phyloP scores from a whole-genome alignment of 2,113 vertebrate genomes.

The Halichoeres trimaculatus region DNA sequence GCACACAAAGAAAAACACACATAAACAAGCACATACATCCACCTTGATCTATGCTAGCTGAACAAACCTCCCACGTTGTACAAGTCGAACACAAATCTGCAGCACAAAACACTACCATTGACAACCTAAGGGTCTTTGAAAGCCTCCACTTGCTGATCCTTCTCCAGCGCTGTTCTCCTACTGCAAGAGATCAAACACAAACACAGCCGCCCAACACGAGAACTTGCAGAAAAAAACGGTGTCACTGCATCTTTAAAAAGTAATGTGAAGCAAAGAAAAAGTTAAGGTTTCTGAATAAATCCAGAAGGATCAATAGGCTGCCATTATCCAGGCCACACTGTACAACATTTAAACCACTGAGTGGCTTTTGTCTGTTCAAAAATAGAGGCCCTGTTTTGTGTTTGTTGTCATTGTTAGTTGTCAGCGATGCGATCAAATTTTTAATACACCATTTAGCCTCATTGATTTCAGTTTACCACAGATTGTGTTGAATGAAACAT shows the following conservation, averaged over 20 bases:
- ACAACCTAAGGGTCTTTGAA: conserved; percentile 68
- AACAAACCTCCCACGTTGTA: conserved; percentile 60
- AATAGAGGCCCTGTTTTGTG: conserved; percentile 32
- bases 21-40: conserved; percentile 33
- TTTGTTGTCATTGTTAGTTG: conserved; percentile 74
- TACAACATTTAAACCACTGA: conserved; percentile 59
- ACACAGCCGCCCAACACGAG: conserved; percentile 34
- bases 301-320: conserved; percentile 58
- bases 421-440: conserved; percentile 71
- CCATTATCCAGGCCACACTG: conserved; percentile 51
- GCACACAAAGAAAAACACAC: conserved; percentile 26
- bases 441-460: conserved; percentile 73
- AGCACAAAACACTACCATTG: conserved; percentile 54
- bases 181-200: conserved; percentile 58
- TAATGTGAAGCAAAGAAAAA: conserved; percentile 28
- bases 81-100: conserved; percentile 45
- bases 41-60: conserved; percentile 61
- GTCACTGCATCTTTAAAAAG: conserved; percentile 42
- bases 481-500: conserved; percentile 71
- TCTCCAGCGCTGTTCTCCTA: conserved; percentile 41
- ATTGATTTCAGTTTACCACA: conserved; percentile 80
- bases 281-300: conserved; percentile 46
- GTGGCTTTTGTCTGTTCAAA: conserved; percentile 56
- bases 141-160: conserved; percentile 54
- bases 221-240: conserved; percentile 5